Percentiles rank a stretch among this genome's conserved stretches.
These are phyloP conservation scores for Mesocricetus auratus DNA, from an alignment of 2,113 vertebrate genomes.

Conservation along the genomic window DNA sequence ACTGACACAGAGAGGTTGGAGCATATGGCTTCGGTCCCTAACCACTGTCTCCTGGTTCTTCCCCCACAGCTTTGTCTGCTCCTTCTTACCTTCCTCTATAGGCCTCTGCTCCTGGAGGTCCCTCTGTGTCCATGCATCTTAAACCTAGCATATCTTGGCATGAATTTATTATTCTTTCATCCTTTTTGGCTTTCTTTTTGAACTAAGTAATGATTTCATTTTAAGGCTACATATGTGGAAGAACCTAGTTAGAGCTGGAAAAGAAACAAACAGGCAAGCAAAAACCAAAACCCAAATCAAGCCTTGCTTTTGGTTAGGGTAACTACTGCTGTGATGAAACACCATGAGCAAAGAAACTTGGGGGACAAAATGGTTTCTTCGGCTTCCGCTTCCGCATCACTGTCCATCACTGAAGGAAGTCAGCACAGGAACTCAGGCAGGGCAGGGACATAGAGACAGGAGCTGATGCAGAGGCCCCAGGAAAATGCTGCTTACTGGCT, in stretches of 20 bases:
- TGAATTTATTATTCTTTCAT: not conserved
- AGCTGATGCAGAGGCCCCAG: not conserved
- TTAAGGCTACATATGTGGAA: not conserved
- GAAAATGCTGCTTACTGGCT: not conserved
- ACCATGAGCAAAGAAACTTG: not conserved
- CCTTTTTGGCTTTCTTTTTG: not conserved
- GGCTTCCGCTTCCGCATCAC: not conserved
- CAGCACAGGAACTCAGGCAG: not conserved
- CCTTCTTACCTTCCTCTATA: not conserved
- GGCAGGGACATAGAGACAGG: not conserved
- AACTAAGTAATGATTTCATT: conserved; percentile 37
- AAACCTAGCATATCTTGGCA: not conserved
- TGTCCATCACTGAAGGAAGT: not conserved
- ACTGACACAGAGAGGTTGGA: not conserved
- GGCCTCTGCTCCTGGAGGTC: not conserved
- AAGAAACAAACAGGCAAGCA: not conserved
- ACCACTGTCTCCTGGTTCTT: not conserved
- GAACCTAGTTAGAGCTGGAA: conserved; percentile 1
- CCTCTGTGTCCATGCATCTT: not conserved
- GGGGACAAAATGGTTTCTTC: not conserved
- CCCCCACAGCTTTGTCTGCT: not conserved
- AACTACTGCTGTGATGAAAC: not conserved
- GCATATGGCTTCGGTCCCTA: not conserved
- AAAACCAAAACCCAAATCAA: not conserved
- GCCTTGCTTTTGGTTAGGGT: not conserved